These are phyloP conservation scores for Drepanosiphum platanoidis DNA, from an alignment of 2,888 invertebrate species.

Conservation along the genomic window DNA sequence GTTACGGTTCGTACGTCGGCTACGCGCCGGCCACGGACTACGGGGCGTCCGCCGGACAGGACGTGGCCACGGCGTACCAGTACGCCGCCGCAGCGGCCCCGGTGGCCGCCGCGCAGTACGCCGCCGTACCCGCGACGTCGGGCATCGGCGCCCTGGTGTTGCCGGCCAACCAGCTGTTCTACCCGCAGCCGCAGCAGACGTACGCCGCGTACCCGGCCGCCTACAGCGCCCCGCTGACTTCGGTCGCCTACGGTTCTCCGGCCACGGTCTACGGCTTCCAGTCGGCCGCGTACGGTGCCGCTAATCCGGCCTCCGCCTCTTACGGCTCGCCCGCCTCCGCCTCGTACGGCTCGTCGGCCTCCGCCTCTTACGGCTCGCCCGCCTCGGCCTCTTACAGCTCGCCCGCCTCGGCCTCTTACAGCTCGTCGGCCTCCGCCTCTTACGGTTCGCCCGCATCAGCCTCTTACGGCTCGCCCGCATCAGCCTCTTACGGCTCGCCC, in stretches of 20 bases:
- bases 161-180: constrained; percentile 42
- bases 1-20: constrained; percentile 32
- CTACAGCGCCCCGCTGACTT: constrained; percentile 2
- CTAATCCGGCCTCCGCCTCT: background rate
- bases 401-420: background rate
- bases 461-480: background rate
- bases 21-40: constrained; percentile 38
- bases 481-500: background rate
- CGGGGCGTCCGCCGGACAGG: constrained; percentile 35
- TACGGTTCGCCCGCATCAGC: constrained; percentile 26
- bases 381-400: background rate
- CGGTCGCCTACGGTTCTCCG: constrained; percentile 21
- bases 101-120: constrained; percentile 26
- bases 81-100: constrained; percentile 7
- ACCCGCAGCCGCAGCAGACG: constrained; percentile 28
- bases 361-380: background rate
- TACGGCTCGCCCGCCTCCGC: background rate
- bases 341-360: background rate
- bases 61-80: constrained; percentile 9
- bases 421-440: constrained; percentile 13
- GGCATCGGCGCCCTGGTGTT: constrained; percentile 25
- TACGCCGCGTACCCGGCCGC: constrained; percentile 36
- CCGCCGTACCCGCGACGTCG: constrained; percentile 8
- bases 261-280: constrained; percentile 13
- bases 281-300: constrained; percentile 9